Evolutionary conservation across 2,113 vertebrate species (phyloP).

Genomic region (Cinclus mexicanus): DNA sequence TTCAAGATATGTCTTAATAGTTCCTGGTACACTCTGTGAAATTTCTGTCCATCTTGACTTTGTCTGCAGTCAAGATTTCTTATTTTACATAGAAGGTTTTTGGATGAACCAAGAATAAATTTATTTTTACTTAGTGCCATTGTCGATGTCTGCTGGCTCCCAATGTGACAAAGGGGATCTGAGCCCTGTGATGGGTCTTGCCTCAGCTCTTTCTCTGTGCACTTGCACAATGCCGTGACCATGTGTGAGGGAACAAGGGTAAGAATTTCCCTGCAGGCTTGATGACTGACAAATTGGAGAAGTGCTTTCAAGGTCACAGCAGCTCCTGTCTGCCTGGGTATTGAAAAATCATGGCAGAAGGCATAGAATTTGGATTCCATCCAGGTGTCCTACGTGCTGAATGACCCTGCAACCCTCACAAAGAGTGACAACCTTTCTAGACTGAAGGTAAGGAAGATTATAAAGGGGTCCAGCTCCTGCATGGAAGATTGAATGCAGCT

Average conservation of each 20-base stretch:
- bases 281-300: background rate
- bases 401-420: background rate
- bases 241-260: background rate
- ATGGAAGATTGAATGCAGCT: background rate
- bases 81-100: background rate
- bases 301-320: background rate
- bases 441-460: background rate
- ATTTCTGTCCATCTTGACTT: background rate
- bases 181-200: background rate
- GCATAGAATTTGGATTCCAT: background rate
- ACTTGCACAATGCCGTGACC: rapidly evolving
- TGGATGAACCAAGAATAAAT: background rate
- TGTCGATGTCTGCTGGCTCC: background rate
- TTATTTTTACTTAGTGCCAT: background rate
- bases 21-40: background rate
- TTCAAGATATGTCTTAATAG: background rate
- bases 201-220: background rate
- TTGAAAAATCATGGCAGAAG: background rate
- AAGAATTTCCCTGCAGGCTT: background rate
- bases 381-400: rapidly evolving
- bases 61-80: background rate
- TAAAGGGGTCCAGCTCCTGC: background rate
- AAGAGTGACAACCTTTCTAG: background rate
- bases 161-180: too few relatives aligned
- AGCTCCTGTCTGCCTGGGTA: background rate